Evolutionary conservation across 2,888 invertebrate genomes (phyloP).

Genomic region (Hyppa rectilinea): DNA sequence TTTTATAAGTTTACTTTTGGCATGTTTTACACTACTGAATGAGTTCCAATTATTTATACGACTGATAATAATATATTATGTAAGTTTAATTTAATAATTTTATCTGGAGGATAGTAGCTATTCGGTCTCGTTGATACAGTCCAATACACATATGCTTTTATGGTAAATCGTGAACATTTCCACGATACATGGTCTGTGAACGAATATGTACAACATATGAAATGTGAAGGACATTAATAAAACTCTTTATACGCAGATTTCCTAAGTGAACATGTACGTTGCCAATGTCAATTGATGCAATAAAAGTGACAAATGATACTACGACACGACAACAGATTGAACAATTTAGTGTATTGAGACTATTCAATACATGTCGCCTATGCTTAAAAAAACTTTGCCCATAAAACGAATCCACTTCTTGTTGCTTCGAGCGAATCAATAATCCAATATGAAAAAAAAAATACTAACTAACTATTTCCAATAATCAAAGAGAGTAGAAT

Average conservation of each 20-base stretch:
- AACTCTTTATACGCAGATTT: conserved; percentile 6
- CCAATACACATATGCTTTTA: background rate
- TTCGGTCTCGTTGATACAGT: background rate
- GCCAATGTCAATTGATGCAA: conserved; percentile 58
- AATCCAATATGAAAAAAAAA: too few relatives aligned
- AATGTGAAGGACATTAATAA: background rate
- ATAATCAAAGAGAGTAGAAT: too few relatives aligned
- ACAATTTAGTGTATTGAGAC: conserved; percentile 40
- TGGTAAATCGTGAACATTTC: background rate
- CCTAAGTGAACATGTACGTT: conserved; percentile 15
- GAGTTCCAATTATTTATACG: background rate
- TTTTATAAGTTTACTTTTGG: background rate
- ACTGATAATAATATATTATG: background rate
- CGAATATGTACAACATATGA: background rate
- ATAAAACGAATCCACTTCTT: background rate
- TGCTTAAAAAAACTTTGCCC: conserved; percentile 12
- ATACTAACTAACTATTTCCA: too few relatives aligned
- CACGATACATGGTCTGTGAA: background rate
- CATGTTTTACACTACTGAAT: background rate
- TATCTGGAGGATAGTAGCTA: background rate
- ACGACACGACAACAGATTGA: conserved; percentile 29
- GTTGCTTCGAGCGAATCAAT: background rate
- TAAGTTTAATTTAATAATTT: background rate
- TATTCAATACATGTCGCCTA: conserved; percentile 11
- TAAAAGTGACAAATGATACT: conserved; percentile 34